Evolutionary conservation across 1,140 invertebrate species (phyloP), one percentile per base, ranked within the genome.

Genomic region (Harlomillsia oculata): DNA sequence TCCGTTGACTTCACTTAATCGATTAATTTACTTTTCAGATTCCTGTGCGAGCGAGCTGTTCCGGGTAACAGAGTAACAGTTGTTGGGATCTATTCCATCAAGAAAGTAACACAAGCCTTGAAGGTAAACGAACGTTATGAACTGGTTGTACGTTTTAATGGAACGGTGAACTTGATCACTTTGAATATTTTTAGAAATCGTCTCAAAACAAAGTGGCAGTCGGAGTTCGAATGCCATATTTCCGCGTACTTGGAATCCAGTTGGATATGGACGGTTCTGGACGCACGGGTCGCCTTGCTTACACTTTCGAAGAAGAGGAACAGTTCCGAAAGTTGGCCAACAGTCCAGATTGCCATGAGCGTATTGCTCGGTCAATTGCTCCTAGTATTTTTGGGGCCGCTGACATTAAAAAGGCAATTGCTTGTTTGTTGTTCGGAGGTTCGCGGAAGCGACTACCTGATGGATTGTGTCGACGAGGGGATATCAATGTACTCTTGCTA

Each of bases 321-420:
- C 77, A 85, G 57, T 97, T 99, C 69, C 73, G 84, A 13, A 76
- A 87, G 63, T 74, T 99, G 59, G 88, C 94, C 6, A 79, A 84
- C 5, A 82, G 83, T 30, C 77, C 85, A 0, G 83, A 97, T 72
- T 77, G 97, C 34, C 95, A 95, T 69, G 90, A 99, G 6, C 82
- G 83, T 51, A 81, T 99, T 50, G 80, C 89, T 0, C 84, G 80
- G 60, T 96, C 89, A 49, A 87, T 99, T 66, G 96, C 97, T 11
- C 96, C 97, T 0, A 97, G 95, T 66, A 98, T 99, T 62, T 99
- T 83, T 73, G 97, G 97, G 1, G 86, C 84, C 41, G 67, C 78
- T 8, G 95, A 99, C 72, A 95, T 99, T 56, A 99, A 99, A 69
- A 98, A 96, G 75, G 89, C 96, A 2, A 91, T 99, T 30, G 88